These are phyloP conservation scores for Cremastinae sp. DNA, from an alignment of 2,888 invertebrate genomes.

Conservation along the genomic window DNA sequence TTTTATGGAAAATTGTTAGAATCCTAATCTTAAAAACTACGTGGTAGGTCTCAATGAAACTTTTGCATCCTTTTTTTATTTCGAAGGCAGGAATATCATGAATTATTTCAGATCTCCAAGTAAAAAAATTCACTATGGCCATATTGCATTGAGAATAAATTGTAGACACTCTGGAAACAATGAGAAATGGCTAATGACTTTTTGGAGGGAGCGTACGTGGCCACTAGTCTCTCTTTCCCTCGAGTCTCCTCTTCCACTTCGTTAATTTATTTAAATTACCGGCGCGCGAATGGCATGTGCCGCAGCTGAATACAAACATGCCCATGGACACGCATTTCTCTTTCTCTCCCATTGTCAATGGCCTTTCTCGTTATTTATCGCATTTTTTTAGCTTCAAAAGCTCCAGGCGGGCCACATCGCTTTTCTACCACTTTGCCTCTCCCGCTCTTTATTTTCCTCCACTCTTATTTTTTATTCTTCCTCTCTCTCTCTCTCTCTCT, in stretches of 20 bases:
- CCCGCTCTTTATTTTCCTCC: conserved; percentile 20
- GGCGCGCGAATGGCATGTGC: conserved; percentile 69
- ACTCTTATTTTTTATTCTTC: conserved; percentile 10
- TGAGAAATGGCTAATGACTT: too few species aligned
- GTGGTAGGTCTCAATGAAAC: too few species aligned
- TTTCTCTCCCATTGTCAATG: conserved; percentile 73
- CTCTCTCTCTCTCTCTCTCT: conserved; percentile 16
- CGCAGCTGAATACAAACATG: conserved; percentile 43
- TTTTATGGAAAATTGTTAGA: too few species aligned
- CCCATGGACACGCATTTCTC: conserved; percentile 52
- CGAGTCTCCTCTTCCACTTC: conserved; percentile 59
- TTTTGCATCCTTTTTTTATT: too few species aligned
- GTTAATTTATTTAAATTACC: conserved; percentile 78
- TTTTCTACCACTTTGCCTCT: conserved; percentile 44
- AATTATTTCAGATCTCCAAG: too few species aligned
- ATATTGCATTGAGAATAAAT: too few species aligned
- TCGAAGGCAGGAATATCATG: too few species aligned
- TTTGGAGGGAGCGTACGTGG: neutral
- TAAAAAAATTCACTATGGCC: too few species aligned
- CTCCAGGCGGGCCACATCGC: conserved; percentile 41
- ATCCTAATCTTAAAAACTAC: too few species aligned
- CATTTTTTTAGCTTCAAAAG: conserved; percentile 54
- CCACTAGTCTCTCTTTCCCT: conserved; percentile 5
- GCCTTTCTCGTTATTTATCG: conserved; percentile 73
- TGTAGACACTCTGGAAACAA: too few species aligned